phyloP scores from a whole-genome alignment of 2,888 invertebrate species.

The Mythimna albipuncta region DNA sequence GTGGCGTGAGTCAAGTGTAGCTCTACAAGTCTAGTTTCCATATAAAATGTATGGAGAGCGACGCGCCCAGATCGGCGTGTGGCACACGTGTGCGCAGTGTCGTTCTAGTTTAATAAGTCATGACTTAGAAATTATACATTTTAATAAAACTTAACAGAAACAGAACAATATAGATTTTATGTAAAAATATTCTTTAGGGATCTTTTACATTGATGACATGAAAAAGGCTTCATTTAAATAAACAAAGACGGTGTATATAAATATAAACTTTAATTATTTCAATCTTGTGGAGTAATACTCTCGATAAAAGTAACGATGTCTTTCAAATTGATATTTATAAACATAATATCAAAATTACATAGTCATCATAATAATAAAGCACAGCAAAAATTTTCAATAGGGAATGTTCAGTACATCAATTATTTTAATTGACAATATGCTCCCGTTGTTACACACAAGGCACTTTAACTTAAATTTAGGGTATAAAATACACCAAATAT shows the following conservation, averaged over 20 bases:
- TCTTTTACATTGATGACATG: background rate
- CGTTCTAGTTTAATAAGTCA: no score
- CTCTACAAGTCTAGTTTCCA: no score
- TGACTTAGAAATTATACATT: background rate
- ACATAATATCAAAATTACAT: conserved; percentile 79
- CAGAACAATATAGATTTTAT: background rate
- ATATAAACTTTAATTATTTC: conserved; percentile 85
- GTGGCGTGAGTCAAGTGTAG: no score
- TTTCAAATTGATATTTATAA: conserved; percentile 78
- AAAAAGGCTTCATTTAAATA: conserved; percentile 26
- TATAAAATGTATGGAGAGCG: no score
- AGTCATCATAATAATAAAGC: conserved; percentile 70
- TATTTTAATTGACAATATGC: conserved; percentile 81
- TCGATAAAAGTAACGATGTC: conserved; percentile 85
- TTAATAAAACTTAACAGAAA: background rate
- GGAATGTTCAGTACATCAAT: conserved; percentile 88
- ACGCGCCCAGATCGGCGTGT: no score
- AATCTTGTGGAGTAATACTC: conserved; percentile 86
- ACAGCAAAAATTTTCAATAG: conserved; percentile 78
- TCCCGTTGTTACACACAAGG: conserved; percentile 83
- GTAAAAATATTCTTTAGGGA: background rate
- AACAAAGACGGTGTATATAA: conserved; percentile 70
- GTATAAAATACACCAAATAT: conserved; percentile 66
- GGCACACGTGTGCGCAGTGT: no score
- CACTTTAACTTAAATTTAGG: conserved; percentile 76